A percentile compares a stretch with the other conserved stretches of the same genome.
Evolutionary conservation across 1,140 invertebrate species (phyloP).

Genomic region (Conus betulinus): DNA sequence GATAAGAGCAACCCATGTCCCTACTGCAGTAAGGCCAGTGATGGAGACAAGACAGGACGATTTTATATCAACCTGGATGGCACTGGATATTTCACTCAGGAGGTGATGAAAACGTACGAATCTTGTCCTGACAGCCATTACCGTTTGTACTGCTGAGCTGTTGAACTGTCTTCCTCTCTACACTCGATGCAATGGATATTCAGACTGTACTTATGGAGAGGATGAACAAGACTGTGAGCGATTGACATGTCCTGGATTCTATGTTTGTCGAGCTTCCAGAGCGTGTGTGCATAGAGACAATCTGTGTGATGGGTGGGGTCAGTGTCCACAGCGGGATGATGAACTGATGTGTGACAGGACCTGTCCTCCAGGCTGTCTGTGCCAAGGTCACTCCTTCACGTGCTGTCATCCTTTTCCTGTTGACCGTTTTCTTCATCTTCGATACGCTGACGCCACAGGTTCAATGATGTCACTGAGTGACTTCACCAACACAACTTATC

Average conservation of each 20-base stretch:
- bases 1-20: not conserved
- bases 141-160: not conserved
- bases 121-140: slow-evolving; percentile 19
- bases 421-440: not conserved
- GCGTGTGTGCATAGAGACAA: slow-evolving; percentile 11
- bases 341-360: slow-evolving; percentile 1
- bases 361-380: not conserved
- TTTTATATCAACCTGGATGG: not conserved
- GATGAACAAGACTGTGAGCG: not conserved
- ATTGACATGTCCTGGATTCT: not conserved
- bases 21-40: not conserved
- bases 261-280: not conserved
- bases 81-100: not conserved
- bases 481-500: not conserved
- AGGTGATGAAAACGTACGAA: not conserved
- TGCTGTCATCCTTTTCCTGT: not conserved
- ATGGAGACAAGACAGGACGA: not conserved
- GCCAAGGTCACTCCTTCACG: not conserved
- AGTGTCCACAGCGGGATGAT: slow-evolving; percentile 18
- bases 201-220: not conserved
- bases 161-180: not conserved
- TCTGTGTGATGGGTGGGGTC: slow-evolving; percentile 36
- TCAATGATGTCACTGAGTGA: not conserved
- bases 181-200: not conserved
- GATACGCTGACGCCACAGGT: not conserved